A percentile compares a stretch with the other conserved stretches of the same genome.
Conservation (phyloP, 2,797 vertebrate species). For the Scyliorhinus canicula region DNA sequence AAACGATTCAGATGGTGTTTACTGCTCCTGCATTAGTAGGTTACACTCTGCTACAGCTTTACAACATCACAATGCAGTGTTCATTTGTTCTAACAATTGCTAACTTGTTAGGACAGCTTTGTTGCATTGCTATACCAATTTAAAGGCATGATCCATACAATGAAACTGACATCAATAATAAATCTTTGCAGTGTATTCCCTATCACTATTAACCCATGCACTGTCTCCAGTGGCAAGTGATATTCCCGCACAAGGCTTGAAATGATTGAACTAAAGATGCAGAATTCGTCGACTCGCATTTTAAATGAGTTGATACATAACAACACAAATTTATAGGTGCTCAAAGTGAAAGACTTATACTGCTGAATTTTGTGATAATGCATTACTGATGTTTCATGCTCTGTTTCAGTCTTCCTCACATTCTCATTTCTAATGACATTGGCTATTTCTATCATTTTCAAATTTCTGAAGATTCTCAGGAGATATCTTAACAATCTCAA, state of each 20-base stretch:
- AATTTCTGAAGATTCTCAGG: too few relatives aligned
- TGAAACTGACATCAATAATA: slow-evolving; percentile 17
- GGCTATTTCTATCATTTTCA: background rate
- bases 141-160: slow-evolving; percentile 2
- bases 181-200: background rate
- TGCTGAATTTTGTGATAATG: background rate
- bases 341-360: background rate
- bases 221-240: background rate
- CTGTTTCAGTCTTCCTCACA: background rate
- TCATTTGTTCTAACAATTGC: slow-evolving; percentile 5
- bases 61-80: background rate
- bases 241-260: background rate
- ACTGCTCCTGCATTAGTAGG: background rate
- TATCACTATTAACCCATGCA: background rate
- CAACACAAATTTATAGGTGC: background rate
- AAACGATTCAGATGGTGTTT: slow-evolving; percentile 38
- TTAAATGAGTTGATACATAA: background rate
- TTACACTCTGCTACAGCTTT: background rate
- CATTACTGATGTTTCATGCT: background rate
- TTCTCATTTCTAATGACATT: background rate
- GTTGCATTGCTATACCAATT: background rate
- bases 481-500: too few relatives aligned
- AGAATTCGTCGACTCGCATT: background rate
- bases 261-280: background rate
- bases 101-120: slow-evolving; percentile 11